Evolutionary conservation across 2,113 vertebrate genomes (phyloP), one percentile per base, ranked within the genome.

Genomic region (Zosterops lateralis): DNA sequence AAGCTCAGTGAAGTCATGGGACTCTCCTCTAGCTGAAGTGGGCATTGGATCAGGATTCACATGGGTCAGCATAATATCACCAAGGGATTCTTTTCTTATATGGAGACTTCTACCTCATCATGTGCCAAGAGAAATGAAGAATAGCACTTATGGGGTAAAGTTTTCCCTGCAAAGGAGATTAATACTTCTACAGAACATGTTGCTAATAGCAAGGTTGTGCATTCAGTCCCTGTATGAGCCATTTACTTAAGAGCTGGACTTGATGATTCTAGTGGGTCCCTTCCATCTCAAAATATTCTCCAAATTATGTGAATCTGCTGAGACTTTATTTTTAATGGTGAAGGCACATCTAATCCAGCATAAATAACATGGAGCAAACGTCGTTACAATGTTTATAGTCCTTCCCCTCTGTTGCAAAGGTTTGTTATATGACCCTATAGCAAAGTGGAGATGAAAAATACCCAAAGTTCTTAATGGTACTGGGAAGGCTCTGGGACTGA

Each of bases 81-180:
- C 21, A 77, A 83, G 21, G 44, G 10, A 54, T 56, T 34, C 4
- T 80, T 56, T 84, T 68, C 28, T 75, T 73, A 47, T 21, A 14
- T 67, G 47, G 31, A 77, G 21, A 50, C 26, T 86, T 24, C 31
- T 64, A 40, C 17, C 5, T 70, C 40, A 31, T 28, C 25, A 72
- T 74, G 56, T 95, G 85, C 25, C 72, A 88, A 80, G 8, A 72
- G 28, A 81, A 80, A 15, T 94, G 91, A 95, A 84, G 87, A 94
- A 93, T 86, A 77, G 75, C 67, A 96, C 36, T 92, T 91, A 79
- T 1, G 6, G 44, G 50, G 54, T 65, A 71, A 83, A 91, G n/a
- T 47, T 58, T 42, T 77, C 40, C 11, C 24, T 7, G 4, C 14
- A 70, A 58, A 79, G 51, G 11, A 73, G 66, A 79, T 85, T 79